These are phyloP conservation scores for Henicopernis longicauda DNA, from an alignment of 2,113 vertebrate species.

Conservation along the genomic window DNA sequence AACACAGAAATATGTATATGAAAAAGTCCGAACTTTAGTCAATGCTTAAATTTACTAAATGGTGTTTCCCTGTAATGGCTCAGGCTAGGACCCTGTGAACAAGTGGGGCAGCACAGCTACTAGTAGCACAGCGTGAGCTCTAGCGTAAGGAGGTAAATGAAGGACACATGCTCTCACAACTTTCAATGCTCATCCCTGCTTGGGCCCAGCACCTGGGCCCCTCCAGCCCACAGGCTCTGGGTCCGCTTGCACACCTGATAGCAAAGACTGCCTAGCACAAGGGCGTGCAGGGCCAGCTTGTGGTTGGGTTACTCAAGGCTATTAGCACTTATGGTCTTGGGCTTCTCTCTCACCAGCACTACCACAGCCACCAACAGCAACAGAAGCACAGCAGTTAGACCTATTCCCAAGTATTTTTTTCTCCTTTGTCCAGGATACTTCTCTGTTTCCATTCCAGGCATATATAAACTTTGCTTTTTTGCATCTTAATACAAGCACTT, in stretches of 20 bases:
- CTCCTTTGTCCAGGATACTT: not conserved
- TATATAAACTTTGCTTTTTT: not conserved
- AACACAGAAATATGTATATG: not conserved
- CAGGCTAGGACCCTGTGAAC: not conserved
- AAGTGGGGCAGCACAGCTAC: not conserved
- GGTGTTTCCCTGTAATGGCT: not conserved
- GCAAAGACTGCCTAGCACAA: not conserved
- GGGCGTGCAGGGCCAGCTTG: not conserved
- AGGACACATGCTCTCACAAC: not conserved
- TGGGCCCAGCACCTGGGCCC: not conserved
- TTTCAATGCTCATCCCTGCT: not conserved
- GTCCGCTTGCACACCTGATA: not conserved
- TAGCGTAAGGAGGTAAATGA: not conserved
- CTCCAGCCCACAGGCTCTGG: not conserved
- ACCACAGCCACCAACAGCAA: not conserved
- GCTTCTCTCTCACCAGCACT: not conserved
- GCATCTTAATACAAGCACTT: not conserved
- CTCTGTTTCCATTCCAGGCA: not conserved
- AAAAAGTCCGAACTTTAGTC: not conserved
- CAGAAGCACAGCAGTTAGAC: not conserved
- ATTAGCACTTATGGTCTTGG: not conserved
- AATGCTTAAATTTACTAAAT: not conserved
- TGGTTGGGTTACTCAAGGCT: not conserved
- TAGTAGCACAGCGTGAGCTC: not conserved
- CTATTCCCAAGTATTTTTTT: not conserved